Evolutionary conservation across 2,113 vertebrate genomes (phyloP).

Genomic region (Limnothrissa miodon): DNA sequence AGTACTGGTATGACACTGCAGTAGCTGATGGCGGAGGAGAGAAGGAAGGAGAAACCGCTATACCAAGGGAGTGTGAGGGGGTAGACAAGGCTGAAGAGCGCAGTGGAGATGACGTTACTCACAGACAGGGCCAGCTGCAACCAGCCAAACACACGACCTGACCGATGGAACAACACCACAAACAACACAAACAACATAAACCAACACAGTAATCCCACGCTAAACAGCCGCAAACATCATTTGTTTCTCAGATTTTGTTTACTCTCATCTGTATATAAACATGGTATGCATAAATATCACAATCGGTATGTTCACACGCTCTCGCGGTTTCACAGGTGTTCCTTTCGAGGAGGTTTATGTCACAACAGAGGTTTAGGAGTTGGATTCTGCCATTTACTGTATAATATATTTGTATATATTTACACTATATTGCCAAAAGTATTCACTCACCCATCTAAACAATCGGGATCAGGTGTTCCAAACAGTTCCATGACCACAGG

Average conservation of each 20-base stretch:
- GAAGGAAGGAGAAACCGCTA: slow-evolving; percentile 50
- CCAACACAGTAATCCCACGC: background rate
- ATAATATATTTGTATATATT: too few species aligned
- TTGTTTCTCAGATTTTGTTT: background rate
- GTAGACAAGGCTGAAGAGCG: slow-evolving; percentile 51
- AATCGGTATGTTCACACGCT: background rate
- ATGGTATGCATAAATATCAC: background rate
- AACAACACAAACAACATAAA: background rate
- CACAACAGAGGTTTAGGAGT: background rate
- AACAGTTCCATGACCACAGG: too few species aligned
- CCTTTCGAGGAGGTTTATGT: background rate
- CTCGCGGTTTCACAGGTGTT: background rate
- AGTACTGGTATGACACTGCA: slow-evolving; percentile 47
- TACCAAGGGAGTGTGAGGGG: slow-evolving; percentile 47
- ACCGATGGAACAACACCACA: background rate
- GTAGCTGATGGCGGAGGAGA: slow-evolving; percentile 52
- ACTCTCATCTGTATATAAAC: background rate
- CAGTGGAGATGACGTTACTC: slow-evolving; percentile 46
- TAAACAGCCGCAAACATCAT: background rate
- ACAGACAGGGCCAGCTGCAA: slow-evolving; percentile 52
- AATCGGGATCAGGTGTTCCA: too few species aligned
- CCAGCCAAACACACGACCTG: slow-evolving; percentile 50
- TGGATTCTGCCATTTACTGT: too few species aligned
- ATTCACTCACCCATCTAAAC: too few species aligned
- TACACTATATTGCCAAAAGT: too few species aligned